A percentile compares a stretch with the other conserved stretches of the same genome.
Evolutionary conservation across 2,888 invertebrate species (phyloP).

Genomic region (Balanococcus diminutus): DNA sequence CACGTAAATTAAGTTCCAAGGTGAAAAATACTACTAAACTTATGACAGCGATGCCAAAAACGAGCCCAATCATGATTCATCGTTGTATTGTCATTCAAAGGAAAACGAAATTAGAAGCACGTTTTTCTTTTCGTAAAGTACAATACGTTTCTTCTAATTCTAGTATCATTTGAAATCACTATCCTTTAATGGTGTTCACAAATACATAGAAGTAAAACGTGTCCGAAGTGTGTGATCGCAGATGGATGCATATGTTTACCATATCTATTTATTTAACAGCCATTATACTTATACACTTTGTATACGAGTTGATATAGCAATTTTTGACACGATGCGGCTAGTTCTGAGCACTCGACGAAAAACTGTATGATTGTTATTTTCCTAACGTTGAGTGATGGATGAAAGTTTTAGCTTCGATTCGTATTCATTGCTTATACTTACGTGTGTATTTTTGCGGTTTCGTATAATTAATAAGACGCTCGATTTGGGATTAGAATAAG

Average conservation of each 20-base stretch:
- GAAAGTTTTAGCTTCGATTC: background rate
- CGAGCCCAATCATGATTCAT: background rate
- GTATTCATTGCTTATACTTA: background rate
- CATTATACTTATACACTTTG: no score
- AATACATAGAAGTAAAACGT: conserved; percentile 30
- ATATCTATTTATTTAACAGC: background rate
- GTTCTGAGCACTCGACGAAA: background rate
- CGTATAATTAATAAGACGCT: background rate
- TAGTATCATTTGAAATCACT: background rate
- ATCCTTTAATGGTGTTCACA: conserved; percentile 7
- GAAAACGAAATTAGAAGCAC: conserved; percentile 13
- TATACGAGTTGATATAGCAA: background rate
- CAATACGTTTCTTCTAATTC: background rate
- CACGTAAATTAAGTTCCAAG: background rate
- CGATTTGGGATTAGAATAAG: background rate
- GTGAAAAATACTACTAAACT: background rate
- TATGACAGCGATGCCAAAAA: background rate
- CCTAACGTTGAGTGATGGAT: background rate
- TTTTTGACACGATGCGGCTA: conserved; percentile 7
- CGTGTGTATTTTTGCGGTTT: background rate
- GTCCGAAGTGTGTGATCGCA: background rate
- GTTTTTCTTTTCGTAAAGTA: background rate
- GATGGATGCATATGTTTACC: background rate
- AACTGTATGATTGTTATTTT: background rate
- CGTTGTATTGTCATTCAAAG: background rate